Base-by-base conservation (phyloP, 2,888 invertebrate genomes). In the Allophyes oxyacanthae region DNA sequence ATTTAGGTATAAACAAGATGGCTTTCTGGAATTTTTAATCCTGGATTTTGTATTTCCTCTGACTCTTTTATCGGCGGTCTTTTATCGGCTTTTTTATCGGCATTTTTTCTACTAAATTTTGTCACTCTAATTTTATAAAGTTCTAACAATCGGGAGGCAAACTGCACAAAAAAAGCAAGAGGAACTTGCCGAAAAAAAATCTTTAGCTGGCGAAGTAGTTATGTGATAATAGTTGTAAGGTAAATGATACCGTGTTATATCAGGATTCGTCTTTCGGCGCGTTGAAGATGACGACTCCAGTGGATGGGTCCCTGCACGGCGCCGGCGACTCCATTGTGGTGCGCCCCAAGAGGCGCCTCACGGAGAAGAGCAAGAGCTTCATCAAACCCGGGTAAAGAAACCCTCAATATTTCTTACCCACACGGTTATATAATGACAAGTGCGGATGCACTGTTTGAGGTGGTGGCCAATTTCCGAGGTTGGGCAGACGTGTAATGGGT, bases 311-410 rank as follows among this genome's bases (percentile, higher is more conserved):
- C 0, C 72, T 88, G 52, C 86, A 81, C 1, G 91, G 91, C 13
- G 91, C 86, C 0, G 92, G 91, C 0, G 91, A 91, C 75, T 88
- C 88, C 25, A 50, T 67, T 0, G 72, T 81, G 6, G 78, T 54
- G 6, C 65, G 64, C 4, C 59, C 65, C 3, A 79, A 71, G 48
- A 63, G 57, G 4, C 64, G 70, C 8, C 45, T 61, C 2, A 58
- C 66, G 0, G 82, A 84, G 2, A 88, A 85, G 71, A 85, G 79
- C 79, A 88, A 85, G 67, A 41, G 63, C 32, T 75, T 83, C 49
- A 82, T 82, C 57, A 81, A 59, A 32, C 28, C 66, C 0, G 85
- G 83, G 89, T 83, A 51, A 44, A 32, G 0, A 9, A 37, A 37
- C 10, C 20, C 13, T 2, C 2, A 20, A 6, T 37, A 20, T 37